Conservation (phyloP, 2,113 vertebrate genomes). For the Electrona antarctica region DNA sequence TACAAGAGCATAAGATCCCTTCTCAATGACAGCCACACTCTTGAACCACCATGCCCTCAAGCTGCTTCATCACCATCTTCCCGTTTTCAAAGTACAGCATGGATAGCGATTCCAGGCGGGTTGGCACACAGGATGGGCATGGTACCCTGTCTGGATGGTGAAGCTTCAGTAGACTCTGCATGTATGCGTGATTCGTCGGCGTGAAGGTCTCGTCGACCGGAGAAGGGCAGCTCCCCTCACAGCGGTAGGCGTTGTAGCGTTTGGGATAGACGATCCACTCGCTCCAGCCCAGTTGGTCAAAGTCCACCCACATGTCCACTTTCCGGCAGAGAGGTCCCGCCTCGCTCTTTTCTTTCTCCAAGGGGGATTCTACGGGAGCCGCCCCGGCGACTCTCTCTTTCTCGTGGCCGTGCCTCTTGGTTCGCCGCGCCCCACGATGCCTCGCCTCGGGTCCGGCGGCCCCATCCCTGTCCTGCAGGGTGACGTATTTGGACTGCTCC, state of each 20-base stretch:
- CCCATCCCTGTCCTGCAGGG: slow-evolving; percentile 54
- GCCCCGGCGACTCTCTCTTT: slow-evolving; percentile 36
- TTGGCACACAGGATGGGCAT: slow-evolving; percentile 82
- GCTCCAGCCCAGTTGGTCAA: slow-evolving; percentile 85
- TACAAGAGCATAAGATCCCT: no score
- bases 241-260: slow-evolving; percentile 85
- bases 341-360: slow-evolving; percentile 21
- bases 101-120: slow-evolving; percentile 82
- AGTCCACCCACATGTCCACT: slow-evolving; percentile 89
- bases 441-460: background rate
- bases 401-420: slow-evolving; percentile 65
- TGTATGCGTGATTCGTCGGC: slow-evolving; percentile 88
- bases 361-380: background rate
- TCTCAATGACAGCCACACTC: slow-evolving; percentile 88
- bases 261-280: slow-evolving; percentile 88
- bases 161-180: slow-evolving; percentile 87
- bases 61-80: slow-evolving; percentile 80
- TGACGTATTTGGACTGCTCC: slow-evolving; percentile 83
- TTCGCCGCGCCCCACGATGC: slow-evolving; percentile 24
- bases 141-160: slow-evolving; percentile 82
- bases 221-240: slow-evolving; percentile 82
- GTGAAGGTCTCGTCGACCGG: slow-evolving; percentile 84
- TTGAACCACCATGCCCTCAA: slow-evolving; percentile 86
- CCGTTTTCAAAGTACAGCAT: slow-evolving; percentile 89
- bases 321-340: slow-evolving; percentile 72